Evolutionary conservation across 2,797 vertebrate genomes (phyloP), one percentile per base, ranked within the genome.

Genomic region (Anguilla anguilla): DNA sequence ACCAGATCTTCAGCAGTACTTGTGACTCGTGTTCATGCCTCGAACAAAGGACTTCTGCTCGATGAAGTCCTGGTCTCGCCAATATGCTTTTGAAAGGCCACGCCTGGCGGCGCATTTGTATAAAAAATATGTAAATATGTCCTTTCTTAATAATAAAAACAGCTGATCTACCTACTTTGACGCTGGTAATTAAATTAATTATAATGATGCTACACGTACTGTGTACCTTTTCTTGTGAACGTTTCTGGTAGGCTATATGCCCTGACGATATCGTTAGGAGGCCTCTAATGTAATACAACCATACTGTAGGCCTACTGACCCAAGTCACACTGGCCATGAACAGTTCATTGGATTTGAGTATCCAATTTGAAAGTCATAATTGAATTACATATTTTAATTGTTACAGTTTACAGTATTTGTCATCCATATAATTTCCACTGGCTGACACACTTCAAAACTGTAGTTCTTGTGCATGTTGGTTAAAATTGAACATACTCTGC

Each of bases 31-130:
- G 87, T 93, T 92, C 87, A 69, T 89, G 90, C 85, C 87, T 91
- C 88, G 94, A 95, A 96, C 95, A 96, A 96, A 96, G 95, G 95
- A 93, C 90, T 91, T 91, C 92, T 82, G 92, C 93, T 90, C 93
- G 85, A 92, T 87, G 90, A 90, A 90, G 89, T 55, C 82, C 57
- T 89, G 91, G 91, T 92, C 93, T 94, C 92, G 92, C 92, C 92
- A 93, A 92, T 91, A 93, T 94, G 93, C 94, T 93, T 92, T 93
- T 94, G 89, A 90, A 92, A 93, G 92, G 92, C 94, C 95, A 94
- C 95, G 94, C 94, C 94, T 94, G 94, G 92, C 93, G 90, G 95
- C 93, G 92, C 91, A 92, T 89, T 89, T 86, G 89, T 88, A 46
- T 89, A 84, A 90, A 82, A 88, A 86, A 86, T 91, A 83, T 67